Percentiles rank a stretch among this genome's conserved stretches.
These are phyloP conservation scores for Channa argus DNA, from an alignment of 2,113 vertebrate species.

Conservation along the genomic window DNA sequence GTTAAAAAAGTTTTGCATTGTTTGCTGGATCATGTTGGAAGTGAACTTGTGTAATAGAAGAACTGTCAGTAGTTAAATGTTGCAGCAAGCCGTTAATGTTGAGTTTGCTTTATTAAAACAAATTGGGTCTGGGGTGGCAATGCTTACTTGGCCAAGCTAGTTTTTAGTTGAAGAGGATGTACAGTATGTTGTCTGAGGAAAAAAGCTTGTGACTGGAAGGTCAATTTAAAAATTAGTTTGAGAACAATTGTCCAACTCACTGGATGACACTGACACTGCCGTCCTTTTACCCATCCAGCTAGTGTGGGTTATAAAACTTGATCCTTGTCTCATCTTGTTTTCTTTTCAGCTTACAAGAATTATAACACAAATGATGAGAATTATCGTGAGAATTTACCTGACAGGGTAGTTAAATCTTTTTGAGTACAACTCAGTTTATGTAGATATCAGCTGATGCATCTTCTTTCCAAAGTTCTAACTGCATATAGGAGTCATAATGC, in stretches of 20 bases:
- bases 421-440: not conserved
- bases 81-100: not conserved
- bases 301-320: too few relatives aligned
- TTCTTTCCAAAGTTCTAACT: conserved; percentile 8
- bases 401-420: not conserved
- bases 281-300: too few relatives aligned
- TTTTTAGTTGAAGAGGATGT: not conserved
- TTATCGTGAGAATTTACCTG: not conserved
- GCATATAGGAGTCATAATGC: conserved; percentile 10
- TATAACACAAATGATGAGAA: too few relatives aligned
- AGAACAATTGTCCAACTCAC: too few relatives aligned
- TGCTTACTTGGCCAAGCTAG: not conserved
- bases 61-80: not conserved
- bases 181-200: too few relatives aligned
- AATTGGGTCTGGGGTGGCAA: not conserved
- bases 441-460: not conserved
- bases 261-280: too few relatives aligned
- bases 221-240: too few relatives aligned
- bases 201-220: too few relatives aligned
- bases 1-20: conserved; percentile 19
- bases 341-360: too few relatives aligned
- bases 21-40: not conserved
- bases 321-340: too few relatives aligned
- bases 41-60: not conserved
- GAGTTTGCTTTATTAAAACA: not conserved